phyloP scores from a whole-genome alignment of 2,113 vertebrate species.

The Ancistrus triradiatus region DNA sequence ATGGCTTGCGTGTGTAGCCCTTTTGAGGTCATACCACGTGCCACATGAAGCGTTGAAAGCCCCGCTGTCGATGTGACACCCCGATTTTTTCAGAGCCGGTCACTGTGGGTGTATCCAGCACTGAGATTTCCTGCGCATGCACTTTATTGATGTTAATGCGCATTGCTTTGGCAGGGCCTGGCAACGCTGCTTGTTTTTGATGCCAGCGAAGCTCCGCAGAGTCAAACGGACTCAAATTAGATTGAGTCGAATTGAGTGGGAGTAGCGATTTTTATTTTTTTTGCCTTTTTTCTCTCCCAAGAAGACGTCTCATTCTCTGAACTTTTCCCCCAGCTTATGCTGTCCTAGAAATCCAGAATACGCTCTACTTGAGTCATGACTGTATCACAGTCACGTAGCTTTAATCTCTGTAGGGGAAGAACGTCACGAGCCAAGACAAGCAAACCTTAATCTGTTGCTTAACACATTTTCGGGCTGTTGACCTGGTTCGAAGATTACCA shows the following conservation, averaged over 20 bases:
- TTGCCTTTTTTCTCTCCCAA: no score
- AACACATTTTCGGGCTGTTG: background rate
- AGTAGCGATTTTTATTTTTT: no score
- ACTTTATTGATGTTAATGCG: slow-evolving; percentile 3
- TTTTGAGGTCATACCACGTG: no score
- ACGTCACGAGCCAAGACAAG: background rate
- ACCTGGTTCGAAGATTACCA: slow-evolving; percentile 7
- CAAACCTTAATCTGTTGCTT: slow-evolving; percentile 2
- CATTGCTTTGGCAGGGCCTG: slow-evolving; percentile 3
- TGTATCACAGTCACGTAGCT: background rate
- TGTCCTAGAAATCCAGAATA: background rate
- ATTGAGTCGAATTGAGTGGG: background rate
- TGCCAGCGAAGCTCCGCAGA: background rate
- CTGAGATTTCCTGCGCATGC: no score
- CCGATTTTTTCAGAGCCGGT: no score
- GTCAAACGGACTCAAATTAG: background rate
- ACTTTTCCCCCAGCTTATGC: no score
- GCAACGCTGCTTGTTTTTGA: background rate
- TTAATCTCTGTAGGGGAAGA: slow-evolving; percentile 6
- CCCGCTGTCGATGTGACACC: no score
- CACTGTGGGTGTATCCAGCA: no score
- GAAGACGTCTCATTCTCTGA: no score
- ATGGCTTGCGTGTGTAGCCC: no score
- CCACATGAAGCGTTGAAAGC: no score
- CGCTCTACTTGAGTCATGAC: background rate